Evolutionary conservation across 2,888 invertebrate genomes (phyloP), one percentile per base, ranked within the genome.

Genomic region (Bellardia pandia): DNA sequence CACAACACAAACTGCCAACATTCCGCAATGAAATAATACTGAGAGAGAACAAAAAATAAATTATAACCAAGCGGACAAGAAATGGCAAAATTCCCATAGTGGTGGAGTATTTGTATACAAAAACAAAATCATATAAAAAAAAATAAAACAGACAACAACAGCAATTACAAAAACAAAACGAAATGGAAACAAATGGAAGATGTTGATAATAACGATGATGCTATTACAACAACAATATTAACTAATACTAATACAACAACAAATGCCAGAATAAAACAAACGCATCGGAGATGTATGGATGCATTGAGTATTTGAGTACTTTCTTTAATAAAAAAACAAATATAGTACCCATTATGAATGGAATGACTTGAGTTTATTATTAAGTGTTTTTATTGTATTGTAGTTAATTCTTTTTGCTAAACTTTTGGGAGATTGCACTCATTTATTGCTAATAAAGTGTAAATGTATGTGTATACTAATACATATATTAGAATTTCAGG

Each of bases 61-160:
- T 74, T 56, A 23, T 23, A 66, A 75, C 45, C 13, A 37, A 80
- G 76, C 62, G 53, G n/a, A 80, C 69, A 85, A 87, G 81, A 87
- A 85, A 71, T 75, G 74, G 64, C 69, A 79, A 87, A 87, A 87
- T 87, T 87, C 87, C 87, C 87, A 85, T 87, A 85, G 87, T 87
- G 81, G 78, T 81, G 85, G 85, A 77, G 86, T 71, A 51, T 37
- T 16, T 77, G 51, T 40, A 77, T 56, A 40, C 30, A 79, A 45
- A 64, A 62, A 51, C 23, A 23, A 69, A 58, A 77, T 53, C 66
- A 40, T 45, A 75, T 58, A 60, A 68, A 75, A 56, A 40, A 80
- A 53, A 79, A 33, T 76, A 51, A 79, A 79, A 79, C 62, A 72
- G 74, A 86, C 77, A 60, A 69, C 33, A 69, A 53, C 62, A 74